These are phyloP conservation scores for Nesospiza acunhae DNA, from an alignment of 2,113 vertebrate species.

Conservation along the genomic window DNA sequence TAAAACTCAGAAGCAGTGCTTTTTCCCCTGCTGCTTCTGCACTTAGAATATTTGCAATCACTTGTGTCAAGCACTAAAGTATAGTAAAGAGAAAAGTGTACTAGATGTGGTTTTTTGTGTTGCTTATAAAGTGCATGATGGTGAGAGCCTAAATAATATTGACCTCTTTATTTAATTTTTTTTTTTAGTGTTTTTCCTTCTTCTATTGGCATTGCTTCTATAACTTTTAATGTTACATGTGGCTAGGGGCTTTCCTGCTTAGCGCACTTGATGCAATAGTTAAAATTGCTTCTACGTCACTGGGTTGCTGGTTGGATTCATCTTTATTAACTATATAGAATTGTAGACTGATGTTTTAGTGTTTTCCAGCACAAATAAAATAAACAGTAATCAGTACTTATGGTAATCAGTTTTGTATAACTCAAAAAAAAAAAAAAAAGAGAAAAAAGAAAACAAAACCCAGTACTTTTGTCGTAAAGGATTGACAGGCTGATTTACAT, in stretches of 20 bases:
- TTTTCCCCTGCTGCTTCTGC: conserved; percentile 76
- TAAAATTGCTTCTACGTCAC: conserved; percentile 88
- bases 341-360: conserved; percentile 85
- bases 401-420: conserved; percentile 95
- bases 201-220: conserved; percentile 86
- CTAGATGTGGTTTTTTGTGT: conserved; percentile 90
- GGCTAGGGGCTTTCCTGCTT: conserved; percentile 85
- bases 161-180: conserved; percentile 76
- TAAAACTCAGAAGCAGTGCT: conserved; percentile 72
- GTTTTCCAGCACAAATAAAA: conserved; percentile 90
- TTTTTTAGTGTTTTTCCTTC: conserved; percentile 80
- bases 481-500: conserved; percentile 88
- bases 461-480: conserved; percentile 88
- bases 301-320: conserved; percentile 87
- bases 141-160: conserved; percentile 86
- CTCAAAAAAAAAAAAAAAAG: conserved; percentile 71
- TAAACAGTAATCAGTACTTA: conserved; percentile 85
- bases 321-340: conserved; percentile 88
- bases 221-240: conserved; percentile 84
- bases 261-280: conserved; percentile 84
- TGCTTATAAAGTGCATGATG: conserved; percentile 98
- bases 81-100: conserved; percentile 85
- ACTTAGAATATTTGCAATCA: conserved; percentile 83
- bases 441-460: conserved; percentile 60
- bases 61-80: conserved; percentile 87